A percentile compares a stretch with the other conserved stretches of the same genome.
phyloP scores from a whole-genome alignment of 1,140 invertebrate species.

The Capitella teleta region DNA sequence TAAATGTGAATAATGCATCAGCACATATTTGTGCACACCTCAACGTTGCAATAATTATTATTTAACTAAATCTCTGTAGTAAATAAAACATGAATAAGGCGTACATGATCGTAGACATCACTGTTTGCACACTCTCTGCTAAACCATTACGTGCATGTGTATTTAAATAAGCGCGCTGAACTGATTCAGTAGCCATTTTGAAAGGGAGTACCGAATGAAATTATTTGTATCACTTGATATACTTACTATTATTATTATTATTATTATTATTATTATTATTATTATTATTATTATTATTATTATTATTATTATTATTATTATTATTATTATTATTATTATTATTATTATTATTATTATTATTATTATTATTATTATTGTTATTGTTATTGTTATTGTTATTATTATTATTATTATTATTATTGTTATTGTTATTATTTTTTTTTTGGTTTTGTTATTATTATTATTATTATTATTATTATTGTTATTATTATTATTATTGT shows the following conservation, averaged over 20 bases:
- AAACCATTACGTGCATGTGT: too few relatives aligned
- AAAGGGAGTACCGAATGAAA: too few relatives aligned
- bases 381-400: conserved; percentile 1
- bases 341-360: conserved; percentile 1
- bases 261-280: not conserved
- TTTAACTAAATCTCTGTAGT: too few relatives aligned
- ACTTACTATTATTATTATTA: not conserved
- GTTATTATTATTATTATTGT: conserved; percentile 1
- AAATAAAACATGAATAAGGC: too few relatives aligned
- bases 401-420: not conserved
- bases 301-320: not conserved
- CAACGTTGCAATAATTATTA: too few relatives aligned
- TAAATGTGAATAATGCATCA: too few relatives aligned
- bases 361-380: conserved; percentile 1
- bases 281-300: not conserved
- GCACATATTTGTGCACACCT: too few relatives aligned
- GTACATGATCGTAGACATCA: too few relatives aligned
- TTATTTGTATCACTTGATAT: not conserved
- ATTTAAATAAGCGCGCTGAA: too few relatives aligned
- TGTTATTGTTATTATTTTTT: not conserved
- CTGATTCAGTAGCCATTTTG: too few relatives aligned
- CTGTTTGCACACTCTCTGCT: too few relatives aligned
- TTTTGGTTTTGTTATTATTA: not conserved
- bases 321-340: not conserved
- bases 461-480: conserved; percentile 1